Evolutionary conservation across 2,113 vertebrate species (phyloP).

Genomic region (Aramus guarauna): DNA sequence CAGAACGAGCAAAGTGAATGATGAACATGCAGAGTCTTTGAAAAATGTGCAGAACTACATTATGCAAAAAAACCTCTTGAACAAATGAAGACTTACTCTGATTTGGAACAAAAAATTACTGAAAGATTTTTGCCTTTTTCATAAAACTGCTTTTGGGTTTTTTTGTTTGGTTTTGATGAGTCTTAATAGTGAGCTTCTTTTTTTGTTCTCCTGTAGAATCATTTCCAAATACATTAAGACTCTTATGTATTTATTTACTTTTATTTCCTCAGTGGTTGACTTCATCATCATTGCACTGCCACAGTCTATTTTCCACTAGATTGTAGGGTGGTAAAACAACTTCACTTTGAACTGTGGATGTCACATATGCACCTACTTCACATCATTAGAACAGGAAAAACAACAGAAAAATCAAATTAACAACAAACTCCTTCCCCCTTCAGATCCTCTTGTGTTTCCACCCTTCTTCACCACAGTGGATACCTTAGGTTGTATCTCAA

Average conservation of each 20-base stretch:
- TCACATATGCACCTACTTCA: neutral
- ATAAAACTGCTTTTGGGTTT: neutral
- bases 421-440: neutral
- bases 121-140: neutral
- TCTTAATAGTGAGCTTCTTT: neutral
- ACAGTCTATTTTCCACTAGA: neutral
- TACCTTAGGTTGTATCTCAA: neutral
- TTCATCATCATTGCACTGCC: neutral
- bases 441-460: neutral
- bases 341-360: neutral
- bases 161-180: neutral
- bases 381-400: neutral
- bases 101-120: neutral
- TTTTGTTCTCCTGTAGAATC: accelerated
- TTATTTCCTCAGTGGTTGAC: neutral
- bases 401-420: neutral
- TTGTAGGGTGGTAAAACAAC: neutral
- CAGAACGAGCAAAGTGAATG: neutral
- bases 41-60: neutral
- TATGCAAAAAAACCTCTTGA: neutral
- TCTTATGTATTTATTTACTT: neutral
- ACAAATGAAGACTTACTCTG: neutral
- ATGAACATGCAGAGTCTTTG: neutral
- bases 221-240: neutral
- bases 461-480: neutral